Percentiles rank a stretch among this genome's conserved stretches.
These are phyloP conservation scores for Ptychobarbus kaznakovi DNA, from an alignment of 2,797 vertebrate species.

Conservation along the genomic window DNA sequence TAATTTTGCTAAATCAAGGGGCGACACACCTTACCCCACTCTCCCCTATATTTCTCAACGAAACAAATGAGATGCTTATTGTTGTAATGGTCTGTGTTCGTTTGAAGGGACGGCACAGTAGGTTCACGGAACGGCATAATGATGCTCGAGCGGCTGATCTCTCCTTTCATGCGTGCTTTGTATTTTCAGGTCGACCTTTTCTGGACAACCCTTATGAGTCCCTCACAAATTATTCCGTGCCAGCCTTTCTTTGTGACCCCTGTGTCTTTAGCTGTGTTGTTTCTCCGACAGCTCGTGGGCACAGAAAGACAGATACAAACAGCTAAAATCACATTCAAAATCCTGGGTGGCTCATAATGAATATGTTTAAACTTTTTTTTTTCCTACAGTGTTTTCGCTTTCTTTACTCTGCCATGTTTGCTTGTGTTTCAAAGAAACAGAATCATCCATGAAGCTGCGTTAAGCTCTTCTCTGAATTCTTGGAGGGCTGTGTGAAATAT, in stretches of 20 bases:
- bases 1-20: background rate
- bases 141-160: constrained; percentile 34
- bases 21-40: no score
- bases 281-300: constrained; percentile 20
- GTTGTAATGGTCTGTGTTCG: constrained; percentile 14
- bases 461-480: constrained; percentile 25
- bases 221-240: constrained; percentile 29
- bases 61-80: constrained; percentile 30
- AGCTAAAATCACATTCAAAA: constrained; percentile 12
- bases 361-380: constrained; percentile 35
- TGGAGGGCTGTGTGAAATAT: constrained; percentile 4
- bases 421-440: constrained; percentile 29
- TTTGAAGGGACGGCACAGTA: constrained; percentile 10
- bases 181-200: constrained; percentile 55
- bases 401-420: constrained; percentile 22
- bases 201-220: constrained; percentile 23
- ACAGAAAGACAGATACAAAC: constrained; percentile 8
- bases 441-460: constrained; percentile 34
- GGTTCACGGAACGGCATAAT: constrained; percentile 22
- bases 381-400: background rate
- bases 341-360: constrained; percentile 37
- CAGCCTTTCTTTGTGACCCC: constrained; percentile 21
- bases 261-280: constrained; percentile 4
- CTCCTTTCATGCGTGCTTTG: constrained; percentile 48
- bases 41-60: background rate